phyloP scores from a whole-genome alignment of 2,113 vertebrate species.

The Psophia crepitans region DNA sequence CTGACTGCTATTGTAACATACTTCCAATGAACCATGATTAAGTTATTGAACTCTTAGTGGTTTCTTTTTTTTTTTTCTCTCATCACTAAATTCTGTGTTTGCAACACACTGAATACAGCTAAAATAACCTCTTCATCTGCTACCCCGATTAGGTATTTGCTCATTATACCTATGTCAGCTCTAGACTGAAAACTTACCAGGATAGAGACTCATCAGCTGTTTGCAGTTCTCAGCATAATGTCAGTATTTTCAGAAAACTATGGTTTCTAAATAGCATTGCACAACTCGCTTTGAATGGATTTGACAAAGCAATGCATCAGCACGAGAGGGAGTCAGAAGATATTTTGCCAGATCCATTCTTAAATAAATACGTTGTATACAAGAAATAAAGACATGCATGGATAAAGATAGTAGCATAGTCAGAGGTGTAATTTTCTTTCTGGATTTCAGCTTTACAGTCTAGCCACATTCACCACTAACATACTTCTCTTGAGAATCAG shows the following conservation, averaged over 20 bases:
- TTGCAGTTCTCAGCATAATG: not conserved
- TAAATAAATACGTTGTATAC: not conserved
- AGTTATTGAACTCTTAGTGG: not conserved
- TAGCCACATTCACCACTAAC: not conserved
- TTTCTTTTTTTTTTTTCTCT: not conserved
- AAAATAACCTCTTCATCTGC: not conserved
- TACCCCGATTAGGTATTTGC: not conserved
- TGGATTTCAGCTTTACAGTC: not conserved
- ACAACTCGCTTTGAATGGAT: not conserved
- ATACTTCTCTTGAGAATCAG: not conserved
- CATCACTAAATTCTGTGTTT: not conserved
- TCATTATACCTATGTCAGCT: not conserved
- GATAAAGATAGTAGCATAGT: not conserved
- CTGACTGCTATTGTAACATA: not conserved
- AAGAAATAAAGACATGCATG: not conserved
- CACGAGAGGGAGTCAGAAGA: not conserved
- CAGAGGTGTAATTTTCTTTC: not conserved
- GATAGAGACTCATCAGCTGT: not conserved
- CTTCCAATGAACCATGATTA: not conserved
- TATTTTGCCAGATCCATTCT: not conserved
- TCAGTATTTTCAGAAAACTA: not conserved
- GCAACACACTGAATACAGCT: not conserved
- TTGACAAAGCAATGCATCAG: constrained; percentile 4
- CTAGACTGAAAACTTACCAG: not conserved
- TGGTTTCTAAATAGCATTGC: not conserved